Percentiles rank a stretch among this genome's conserved stretches.
Conservation (phyloP, 2,797 vertebrate genomes). For the Sciurus vulgaris region DNA sequence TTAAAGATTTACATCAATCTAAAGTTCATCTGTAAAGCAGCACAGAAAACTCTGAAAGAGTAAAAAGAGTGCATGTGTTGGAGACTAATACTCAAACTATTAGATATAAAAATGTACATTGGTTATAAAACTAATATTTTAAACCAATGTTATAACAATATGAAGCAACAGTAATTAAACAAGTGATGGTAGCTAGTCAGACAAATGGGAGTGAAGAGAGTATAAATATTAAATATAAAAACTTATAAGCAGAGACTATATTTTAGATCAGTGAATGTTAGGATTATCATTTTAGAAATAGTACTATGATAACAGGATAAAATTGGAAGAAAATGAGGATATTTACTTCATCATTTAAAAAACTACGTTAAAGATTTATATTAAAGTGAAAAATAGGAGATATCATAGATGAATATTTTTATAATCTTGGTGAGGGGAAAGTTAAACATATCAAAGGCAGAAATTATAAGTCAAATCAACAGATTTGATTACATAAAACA, state of each 20-base stretch:
- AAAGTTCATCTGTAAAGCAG: neutral
- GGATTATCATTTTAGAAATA: neutral
- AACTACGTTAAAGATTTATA: constrained; percentile 5
- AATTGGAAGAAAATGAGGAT: neutral
- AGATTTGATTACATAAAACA: constrained; percentile 24
- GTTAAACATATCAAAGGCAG: neutral
- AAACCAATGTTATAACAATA: constrained; percentile 47
- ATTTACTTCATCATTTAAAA: constrained; percentile 36
- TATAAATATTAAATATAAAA: constrained; percentile 57
- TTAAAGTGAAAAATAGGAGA: constrained; percentile 49
- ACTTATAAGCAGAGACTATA: constrained; percentile 41
- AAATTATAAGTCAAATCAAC: constrained; percentile 44
- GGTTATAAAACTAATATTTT: constrained; percentile 49
- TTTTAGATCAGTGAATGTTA: constrained; percentile 38
- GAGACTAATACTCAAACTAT: neutral
- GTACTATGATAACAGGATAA: neutral
- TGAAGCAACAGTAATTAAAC: neutral
- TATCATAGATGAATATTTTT: constrained; percentile 44
- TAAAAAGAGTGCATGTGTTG: neutral
- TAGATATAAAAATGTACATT: neutral
- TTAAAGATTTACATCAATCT: constrained; percentile 21
- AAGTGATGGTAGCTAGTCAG: neutral
- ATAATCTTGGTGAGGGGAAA: constrained; percentile 24
- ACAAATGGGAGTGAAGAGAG: constrained; percentile 28
- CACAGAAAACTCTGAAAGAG: neutral